Evolutionary conservation across 2,888 invertebrate species (phyloP).

Genomic region (Selenia dentaria): DNA sequence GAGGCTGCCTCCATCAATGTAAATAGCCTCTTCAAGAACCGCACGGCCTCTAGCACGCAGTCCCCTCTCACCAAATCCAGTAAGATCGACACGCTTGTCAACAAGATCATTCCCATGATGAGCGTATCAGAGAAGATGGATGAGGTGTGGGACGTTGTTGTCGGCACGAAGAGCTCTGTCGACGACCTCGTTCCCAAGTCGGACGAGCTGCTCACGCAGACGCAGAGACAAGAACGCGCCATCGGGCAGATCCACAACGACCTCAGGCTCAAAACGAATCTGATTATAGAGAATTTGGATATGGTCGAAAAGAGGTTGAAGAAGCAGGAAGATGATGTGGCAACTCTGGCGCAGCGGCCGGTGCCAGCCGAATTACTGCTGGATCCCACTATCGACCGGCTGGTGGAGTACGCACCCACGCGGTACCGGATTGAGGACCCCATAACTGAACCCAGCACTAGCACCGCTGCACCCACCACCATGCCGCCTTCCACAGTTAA

Average conservation of each 20-base stretch:
- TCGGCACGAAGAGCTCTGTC: conserved; percentile 94
- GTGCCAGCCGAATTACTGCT: conserved; percentile 89
- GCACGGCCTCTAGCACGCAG: conserved; percentile 85
- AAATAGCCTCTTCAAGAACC: conserved; percentile 77
- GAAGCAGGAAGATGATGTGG: conserved; percentile 94
- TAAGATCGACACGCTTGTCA: conserved; percentile 92
- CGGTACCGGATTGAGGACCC: conserved; percentile 83
- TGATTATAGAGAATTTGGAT: conserved; percentile 94
- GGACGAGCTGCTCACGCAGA: conserved; percentile 93
- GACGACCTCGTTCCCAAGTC: conserved; percentile 94
- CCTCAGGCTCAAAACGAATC: conserved; percentile 91
- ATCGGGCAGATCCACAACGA: conserved; percentile 95
- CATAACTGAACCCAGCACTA: conserved; percentile 65
- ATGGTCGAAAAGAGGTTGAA: conserved; percentile 93
- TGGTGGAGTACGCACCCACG: conserved; percentile 91
- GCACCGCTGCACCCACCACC: conserved; percentile 61
- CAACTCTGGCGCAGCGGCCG: conserved; percentile 90
- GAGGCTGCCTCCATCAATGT: conserved; percentile 82
- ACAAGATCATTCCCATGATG: conserved; percentile 93
- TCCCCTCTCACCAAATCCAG: conserved; percentile 86
- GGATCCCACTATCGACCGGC: conserved; percentile 90
- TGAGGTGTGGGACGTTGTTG: conserved; percentile 95
- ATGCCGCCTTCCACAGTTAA: conserved; percentile 53
- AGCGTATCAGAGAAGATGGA: conserved; percentile 96
- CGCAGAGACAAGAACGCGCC: conserved; percentile 93